These are phyloP conservation scores for Eretmochelys imbricata DNA, from an alignment of 2,113 vertebrate species.

Conservation along the genomic window DNA sequence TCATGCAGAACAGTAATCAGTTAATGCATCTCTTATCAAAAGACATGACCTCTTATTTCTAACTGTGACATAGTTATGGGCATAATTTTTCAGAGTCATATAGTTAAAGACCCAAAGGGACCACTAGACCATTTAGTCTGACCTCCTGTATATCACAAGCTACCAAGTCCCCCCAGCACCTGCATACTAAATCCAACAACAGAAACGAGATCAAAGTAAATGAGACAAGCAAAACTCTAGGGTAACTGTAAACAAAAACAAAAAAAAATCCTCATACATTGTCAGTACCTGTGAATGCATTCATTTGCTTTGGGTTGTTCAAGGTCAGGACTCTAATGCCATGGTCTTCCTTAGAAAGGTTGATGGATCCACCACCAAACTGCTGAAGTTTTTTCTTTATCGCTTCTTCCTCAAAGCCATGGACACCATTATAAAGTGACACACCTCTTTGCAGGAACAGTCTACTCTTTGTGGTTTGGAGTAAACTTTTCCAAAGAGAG, in stretches of 20 bases:
- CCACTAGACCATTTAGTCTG: not conserved
- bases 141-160: not conserved
- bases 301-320: constrained; percentile 91
- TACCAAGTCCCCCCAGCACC: not conserved
- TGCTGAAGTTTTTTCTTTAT: constrained; percentile 83
- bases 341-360: constrained; percentile 85
- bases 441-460: constrained; percentile 70
- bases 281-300: constrained; percentile 91
- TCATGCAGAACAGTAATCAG: not conserved
- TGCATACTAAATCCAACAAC: not conserved
- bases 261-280: not conserved
- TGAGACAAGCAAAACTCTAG: not conserved
- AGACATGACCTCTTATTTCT: not conserved
- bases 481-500: constrained; percentile 74
- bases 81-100: not conserved
- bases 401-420: constrained; percentile 82
- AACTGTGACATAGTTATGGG: not conserved
- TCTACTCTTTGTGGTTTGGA: constrained; percentile 58
- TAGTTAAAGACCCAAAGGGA: not conserved
- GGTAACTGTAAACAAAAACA: not conserved
- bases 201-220: not conserved
- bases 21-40: not conserved
- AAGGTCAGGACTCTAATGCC: constrained; percentile 91
- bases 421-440: constrained; percentile 76
- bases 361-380: constrained; percentile 89